Percentiles rank a stretch among this genome's conserved stretches.
These are phyloP conservation scores for Lymantria dispar DNA, from an alignment of 2,888 invertebrate genomes.

Conservation along the genomic window DNA sequence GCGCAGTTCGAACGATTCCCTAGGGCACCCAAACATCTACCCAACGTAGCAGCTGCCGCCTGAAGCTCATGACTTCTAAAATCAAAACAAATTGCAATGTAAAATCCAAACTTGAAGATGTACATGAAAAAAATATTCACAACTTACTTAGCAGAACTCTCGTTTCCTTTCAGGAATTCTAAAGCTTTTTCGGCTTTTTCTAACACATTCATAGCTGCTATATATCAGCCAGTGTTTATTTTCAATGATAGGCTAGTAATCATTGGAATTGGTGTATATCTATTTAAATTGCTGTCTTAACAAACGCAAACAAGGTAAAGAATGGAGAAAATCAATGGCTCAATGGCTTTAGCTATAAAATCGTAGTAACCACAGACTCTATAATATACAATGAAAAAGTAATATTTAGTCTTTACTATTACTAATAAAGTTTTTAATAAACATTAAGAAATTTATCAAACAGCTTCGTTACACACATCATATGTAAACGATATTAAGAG, in stretches of 20 bases:
- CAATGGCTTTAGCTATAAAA: too few species aligned
- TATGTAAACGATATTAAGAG: too few species aligned
- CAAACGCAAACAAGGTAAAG: slow-evolving; percentile 39
- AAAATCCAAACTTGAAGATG: neutral
- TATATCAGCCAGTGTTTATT: slow-evolving; percentile 32
- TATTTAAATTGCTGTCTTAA: slow-evolving; percentile 32
- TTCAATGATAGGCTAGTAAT: slow-evolving; percentile 36
- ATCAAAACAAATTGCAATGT: slow-evolving; percentile 20
- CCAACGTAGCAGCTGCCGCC: slow-evolving; percentile 68
- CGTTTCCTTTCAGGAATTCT: slow-evolving; percentile 66
- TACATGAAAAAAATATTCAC: slow-evolving; percentile 10
- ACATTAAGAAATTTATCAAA: too few species aligned
- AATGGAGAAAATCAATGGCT: too few species aligned
- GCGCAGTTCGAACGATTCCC: slow-evolving; percentile 69
- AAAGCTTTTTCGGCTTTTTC: slow-evolving; percentile 77
- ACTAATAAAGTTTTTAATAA: too few species aligned
- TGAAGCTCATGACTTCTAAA: slow-evolving; percentile 72
- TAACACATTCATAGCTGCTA: slow-evolving; percentile 65
- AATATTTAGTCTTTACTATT: too few species aligned
- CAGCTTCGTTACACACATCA: too few species aligned
- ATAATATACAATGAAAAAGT: too few species aligned
- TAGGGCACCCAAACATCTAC: slow-evolving; percentile 68
- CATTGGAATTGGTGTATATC: slow-evolving; percentile 9
- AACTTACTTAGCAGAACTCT: slow-evolving; percentile 65
- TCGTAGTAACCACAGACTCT: too few species aligned